Conservation (phyloP, 2,113 vertebrate genomes). For the Rhinichthys klamathensis region DNA sequence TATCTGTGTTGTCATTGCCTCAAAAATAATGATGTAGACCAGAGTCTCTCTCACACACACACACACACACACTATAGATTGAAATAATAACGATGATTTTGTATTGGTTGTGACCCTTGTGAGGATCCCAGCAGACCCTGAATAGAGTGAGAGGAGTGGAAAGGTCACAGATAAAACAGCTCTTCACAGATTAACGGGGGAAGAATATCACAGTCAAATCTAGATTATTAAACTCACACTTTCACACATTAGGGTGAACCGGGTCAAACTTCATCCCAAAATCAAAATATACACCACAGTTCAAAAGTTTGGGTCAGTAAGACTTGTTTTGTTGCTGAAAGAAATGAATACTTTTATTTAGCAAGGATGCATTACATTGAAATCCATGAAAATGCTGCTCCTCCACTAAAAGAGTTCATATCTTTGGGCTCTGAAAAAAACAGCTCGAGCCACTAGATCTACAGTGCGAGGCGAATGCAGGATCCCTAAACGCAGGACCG, state of each 20-base stretch:
- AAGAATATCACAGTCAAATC: conserved; percentile 11
- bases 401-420: no score
- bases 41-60: neutral
- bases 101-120: neutral
- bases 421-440: no score
- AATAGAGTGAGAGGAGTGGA: conserved; percentile 32
- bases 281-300: neutral
- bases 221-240: conserved; percentile 2
- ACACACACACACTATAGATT: neutral
- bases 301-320: neutral
- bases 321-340: neutral
- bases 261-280: neutral
- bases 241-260: neutral
- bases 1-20: conserved; percentile 29
- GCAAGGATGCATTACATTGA: neutral
- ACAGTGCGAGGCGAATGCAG: no score
- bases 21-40: conserved; percentile 6
- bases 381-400: no score
- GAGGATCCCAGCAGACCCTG: neutral
- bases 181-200: conserved; percentile 20
- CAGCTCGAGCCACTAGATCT: no score
- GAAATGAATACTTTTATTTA: neutral
- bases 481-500: no score
- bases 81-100: neutral
- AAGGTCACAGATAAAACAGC: conserved; percentile 22